Base-by-base conservation (phyloP, 2,113 vertebrate species). In the Ia io region DNA sequence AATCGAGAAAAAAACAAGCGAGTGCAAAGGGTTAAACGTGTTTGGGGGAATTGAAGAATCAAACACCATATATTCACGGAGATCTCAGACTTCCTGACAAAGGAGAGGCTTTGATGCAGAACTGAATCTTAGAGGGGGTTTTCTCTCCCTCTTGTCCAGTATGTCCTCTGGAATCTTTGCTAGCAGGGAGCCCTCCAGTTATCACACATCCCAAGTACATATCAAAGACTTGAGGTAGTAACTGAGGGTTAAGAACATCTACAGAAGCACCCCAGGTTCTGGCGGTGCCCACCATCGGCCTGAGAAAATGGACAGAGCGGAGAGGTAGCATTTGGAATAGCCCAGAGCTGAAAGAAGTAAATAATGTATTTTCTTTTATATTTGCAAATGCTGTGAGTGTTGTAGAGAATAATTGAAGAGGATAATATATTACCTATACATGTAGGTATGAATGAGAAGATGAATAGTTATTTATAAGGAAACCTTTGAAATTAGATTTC, bases 161-260 rank as follows among this genome's bases (percentile, higher is more conserved):
- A 9, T 10, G 22, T 59, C 56, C 22, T 59, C 56, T 23, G 22
- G 25, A 10, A 61, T 28, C 9, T 61, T 61, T 11, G 59, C 25
- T 25, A 61, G 59, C 59, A 28, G 59, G 25, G 59, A 28, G 23
- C 25, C 59, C 25, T 25, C 59, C 59, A 98, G 91, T 99, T 98
- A 93, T 98, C 98, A 79, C 99, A 98, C 97, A 98, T 99, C 98
- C 95, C 99, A 42, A 99, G 98, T 49, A 98, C 98, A 83, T 99
- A 99, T 98, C 98, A 96, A 95, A 87, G 97, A 98, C 49, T 98
- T 96, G 98, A 47, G 23, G 30, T 18, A 1, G 9, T 37, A 8
- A 40, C 14, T 2, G 2, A 3, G 67, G 53, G 51, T 30, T 14
- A 11, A n/a, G 51, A 16, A 63, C 0, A 22, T 14, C 32, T 9